Base-by-base conservation (phyloP, 2,888 invertebrate species). In the Tinea trinotella region DNA sequence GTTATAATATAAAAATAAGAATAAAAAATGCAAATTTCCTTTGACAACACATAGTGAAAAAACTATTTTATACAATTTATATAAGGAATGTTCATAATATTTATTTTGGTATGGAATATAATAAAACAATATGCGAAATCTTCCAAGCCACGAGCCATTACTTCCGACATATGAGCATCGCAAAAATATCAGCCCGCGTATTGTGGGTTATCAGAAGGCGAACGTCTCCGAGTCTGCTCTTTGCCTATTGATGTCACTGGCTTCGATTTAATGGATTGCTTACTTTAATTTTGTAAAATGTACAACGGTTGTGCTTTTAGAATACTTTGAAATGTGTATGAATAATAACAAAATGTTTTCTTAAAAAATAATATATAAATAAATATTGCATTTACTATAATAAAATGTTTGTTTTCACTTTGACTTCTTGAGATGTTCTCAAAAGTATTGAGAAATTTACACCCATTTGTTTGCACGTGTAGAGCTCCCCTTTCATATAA, bases 131-230 rank as follows among this genome's bases (percentile, higher is more conserved):
- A 40, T 40, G 40, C 46, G 19, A 46, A n/a, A 24, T 50, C 50
- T 50, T 12, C 18, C 13, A 24, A 50, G 22, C 22, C 66, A 76
- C 79, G 71, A 77, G 71, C 80, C 83, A 84, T 85, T 85, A 85
- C 85, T 84, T 83, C 80, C 85, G 77, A 84, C 83, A 80, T 85
- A 84, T 85, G 84, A 84, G 83, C 81, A 83, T 78, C 76, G 81
- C 79, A 83, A 81, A 84, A 85, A 85, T 85, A 85, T 84, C 83
- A 78, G 4, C 30, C 30, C 30, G 78, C 76, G 84, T 80, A 84
- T 84, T 84, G 83, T 78, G 74, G 83, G 80, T 83, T 84, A 83
- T 84, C 83, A 84, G 77, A 79, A n/a, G 71, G 71, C 74, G 68
- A 61, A 74, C 79, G 71, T 30, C 2, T 18, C 50, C 79, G 70